Evolutionary conservation across 2,888 invertebrate species (phyloP).

Genomic region (Ischnus inquisitorius): DNA sequence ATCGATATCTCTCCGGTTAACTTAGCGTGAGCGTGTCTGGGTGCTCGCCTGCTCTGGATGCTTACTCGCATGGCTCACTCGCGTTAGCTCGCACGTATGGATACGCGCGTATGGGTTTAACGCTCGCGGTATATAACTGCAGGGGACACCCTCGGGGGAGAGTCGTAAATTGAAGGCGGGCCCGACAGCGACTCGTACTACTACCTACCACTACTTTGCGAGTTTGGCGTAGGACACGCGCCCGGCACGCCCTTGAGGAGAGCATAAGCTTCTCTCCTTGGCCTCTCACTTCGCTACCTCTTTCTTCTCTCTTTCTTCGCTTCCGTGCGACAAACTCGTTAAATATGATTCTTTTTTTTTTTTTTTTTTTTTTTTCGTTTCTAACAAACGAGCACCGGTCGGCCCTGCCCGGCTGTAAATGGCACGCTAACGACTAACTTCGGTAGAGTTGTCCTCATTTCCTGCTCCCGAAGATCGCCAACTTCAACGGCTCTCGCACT

Average conservation of each 20-base stretch:
- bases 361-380: background rate
- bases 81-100: background rate
- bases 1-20: conserved; percentile 55
- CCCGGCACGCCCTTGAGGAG: conserved; percentile 30
- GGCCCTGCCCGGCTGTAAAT: background rate
- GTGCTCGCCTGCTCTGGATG: conserved; percentile 43
- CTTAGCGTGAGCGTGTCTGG: background rate
- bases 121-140: background rate
- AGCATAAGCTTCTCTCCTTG: conserved; percentile 20
- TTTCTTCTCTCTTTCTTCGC: background rate
- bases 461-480: conserved; percentile 1
- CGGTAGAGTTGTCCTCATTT: background rate
- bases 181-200: conserved; percentile 25
- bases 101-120: background rate
- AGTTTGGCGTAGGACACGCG: conserved; percentile 7
- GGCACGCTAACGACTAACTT: conserved; percentile 7
- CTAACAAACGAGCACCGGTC: background rate
- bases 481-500: background rate
- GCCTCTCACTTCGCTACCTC: background rate
- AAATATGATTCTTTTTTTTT: conserved; percentile 2
- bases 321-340: background rate
- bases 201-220: conserved; percentile 11
- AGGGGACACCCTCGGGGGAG: conserved; percentile 42
- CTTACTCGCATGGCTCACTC: conserved; percentile 39
- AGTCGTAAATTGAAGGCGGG: conserved; percentile 46